These are phyloP conservation scores for Eurystomus glaucurus DNA, from an alignment of 2,797 vertebrate genomes.

Conservation along the genomic window DNA sequence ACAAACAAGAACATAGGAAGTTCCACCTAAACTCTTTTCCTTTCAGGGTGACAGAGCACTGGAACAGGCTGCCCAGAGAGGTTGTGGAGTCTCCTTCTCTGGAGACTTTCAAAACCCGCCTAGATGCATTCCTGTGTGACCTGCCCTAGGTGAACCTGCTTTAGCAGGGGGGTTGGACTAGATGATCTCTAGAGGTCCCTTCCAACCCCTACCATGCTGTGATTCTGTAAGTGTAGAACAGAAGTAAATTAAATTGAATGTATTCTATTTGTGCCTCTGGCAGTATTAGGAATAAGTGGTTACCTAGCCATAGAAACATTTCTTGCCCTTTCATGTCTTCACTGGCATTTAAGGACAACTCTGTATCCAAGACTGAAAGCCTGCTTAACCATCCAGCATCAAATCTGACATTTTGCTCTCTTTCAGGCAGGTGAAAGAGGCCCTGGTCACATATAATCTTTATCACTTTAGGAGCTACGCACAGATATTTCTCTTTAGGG, in stretches of 20 bases:
- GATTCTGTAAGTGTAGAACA: not conserved
- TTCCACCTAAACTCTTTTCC: too few species aligned
- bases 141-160: not conserved
- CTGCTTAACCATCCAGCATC: not conserved
- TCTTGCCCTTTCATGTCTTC: not conserved
- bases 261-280: not conserved
- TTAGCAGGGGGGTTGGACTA: not conserved
- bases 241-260: not conserved
- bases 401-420: not conserved
- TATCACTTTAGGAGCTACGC: not conserved
- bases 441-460: not conserved
- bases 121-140: too few species aligned
- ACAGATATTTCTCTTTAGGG: not conserved
- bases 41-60: too few species aligned
- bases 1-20: too few species aligned
- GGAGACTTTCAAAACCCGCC: too few species aligned
- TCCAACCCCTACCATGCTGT: not conserved
- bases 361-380: not conserved
- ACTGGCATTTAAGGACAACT: constrained; percentile 6
- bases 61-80: too few species aligned
- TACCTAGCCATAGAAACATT: not conserved
- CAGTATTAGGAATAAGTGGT: not conserved
- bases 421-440: not conserved
- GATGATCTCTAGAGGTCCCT: not conserved
- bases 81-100: too few species aligned